These are phyloP conservation scores for Dascyllus trimaculatus DNA, from an alignment of 2,113 vertebrate species.

Conservation along the genomic window DNA sequence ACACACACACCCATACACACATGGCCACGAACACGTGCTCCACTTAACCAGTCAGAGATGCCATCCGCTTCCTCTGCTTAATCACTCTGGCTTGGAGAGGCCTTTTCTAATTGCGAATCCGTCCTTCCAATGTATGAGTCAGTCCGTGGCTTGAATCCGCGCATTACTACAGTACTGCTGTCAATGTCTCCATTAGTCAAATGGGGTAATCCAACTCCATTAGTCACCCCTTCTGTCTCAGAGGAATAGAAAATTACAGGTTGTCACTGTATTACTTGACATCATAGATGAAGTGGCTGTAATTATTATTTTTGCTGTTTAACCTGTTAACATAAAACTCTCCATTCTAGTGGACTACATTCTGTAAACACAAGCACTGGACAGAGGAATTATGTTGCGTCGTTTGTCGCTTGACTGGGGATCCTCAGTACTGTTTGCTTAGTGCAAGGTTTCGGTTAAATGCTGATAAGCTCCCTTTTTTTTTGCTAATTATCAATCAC, in stretches of 20 bases:
- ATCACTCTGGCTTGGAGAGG: conserved; percentile 30
- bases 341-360: neutral
- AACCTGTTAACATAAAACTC: neutral
- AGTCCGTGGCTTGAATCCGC: conserved; percentile 42
- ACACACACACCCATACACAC: conserved; percentile 58
- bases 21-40: conserved; percentile 41
- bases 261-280: neutral
- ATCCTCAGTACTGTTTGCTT: too few species aligned
- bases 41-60: conserved; percentile 40
- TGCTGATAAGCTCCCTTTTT: too few species aligned
- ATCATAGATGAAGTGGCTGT: neutral
- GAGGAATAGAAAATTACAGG: neutral
- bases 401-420: too few species aligned
- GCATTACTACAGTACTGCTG: conserved; percentile 4
- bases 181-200: conserved; percentile 36
- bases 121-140: conserved; percentile 57
- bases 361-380: too few species aligned
- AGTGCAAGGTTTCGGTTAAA: too few species aligned
- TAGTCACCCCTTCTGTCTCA: neutral
- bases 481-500: too few species aligned
- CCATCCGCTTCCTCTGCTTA: conserved; percentile 55
- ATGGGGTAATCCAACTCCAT: conserved; percentile 11
- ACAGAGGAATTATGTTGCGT: too few species aligned
- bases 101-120: conserved; percentile 57
- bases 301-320: neutral